Percentiles rank a stretch among this genome's conserved stretches.
These are phyloP conservation scores for Marasmarcha lunaedactyla DNA, from an alignment of 2,888 invertebrate genomes.

Conservation along the genomic window DNA sequence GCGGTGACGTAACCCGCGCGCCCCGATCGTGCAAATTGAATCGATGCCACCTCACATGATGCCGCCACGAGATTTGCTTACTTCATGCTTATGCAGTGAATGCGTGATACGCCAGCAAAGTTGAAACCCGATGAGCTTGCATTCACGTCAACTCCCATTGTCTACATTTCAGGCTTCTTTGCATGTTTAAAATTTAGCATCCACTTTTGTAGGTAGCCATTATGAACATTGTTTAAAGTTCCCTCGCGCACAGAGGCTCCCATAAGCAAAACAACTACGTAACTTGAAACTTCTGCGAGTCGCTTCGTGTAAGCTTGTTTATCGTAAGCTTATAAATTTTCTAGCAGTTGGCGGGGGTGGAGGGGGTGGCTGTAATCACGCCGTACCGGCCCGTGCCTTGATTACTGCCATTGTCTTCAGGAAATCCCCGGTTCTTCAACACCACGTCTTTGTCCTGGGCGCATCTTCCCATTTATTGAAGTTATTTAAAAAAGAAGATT, in stretches of 20 bases:
- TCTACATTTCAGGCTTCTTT: slow-evolving; percentile 17
- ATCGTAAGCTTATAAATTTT: slow-evolving; percentile 39
- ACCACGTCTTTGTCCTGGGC: slow-evolving; percentile 40
- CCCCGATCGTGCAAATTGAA: slow-evolving; percentile 42
- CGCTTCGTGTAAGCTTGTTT: slow-evolving; percentile 23
- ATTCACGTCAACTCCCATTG: too few relatives aligned
- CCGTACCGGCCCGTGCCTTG: slow-evolving; percentile 22
- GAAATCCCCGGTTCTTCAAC: slow-evolving; percentile 40
- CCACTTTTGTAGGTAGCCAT: slow-evolving; percentile 1
- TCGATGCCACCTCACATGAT: slow-evolving; percentile 17
- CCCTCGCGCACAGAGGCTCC: too few relatives aligned
- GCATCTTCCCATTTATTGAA: slow-evolving; percentile 21
- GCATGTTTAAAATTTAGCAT: slow-evolving; percentile 16
- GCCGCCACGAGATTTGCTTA: too few relatives aligned
- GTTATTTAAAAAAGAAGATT: not conserved
- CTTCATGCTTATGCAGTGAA: too few relatives aligned
- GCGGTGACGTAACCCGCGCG: slow-evolving; percentile 46
- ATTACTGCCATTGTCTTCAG: slow-evolving; percentile 52
- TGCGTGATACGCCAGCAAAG: too few relatives aligned
- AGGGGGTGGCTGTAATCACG: slow-evolving; percentile 29
- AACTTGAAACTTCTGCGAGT: not conserved
- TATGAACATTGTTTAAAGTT: slow-evolving; percentile 5
- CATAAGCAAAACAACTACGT: too few relatives aligned
- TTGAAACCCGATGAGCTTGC: too few relatives aligned
- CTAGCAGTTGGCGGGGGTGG: slow-evolving; percentile 18